Evolutionary conservation across 2,113 vertebrate genomes (phyloP), one percentile per base, ranked within the genome.

Genomic region (Micronycteris hirsuta): DNA sequence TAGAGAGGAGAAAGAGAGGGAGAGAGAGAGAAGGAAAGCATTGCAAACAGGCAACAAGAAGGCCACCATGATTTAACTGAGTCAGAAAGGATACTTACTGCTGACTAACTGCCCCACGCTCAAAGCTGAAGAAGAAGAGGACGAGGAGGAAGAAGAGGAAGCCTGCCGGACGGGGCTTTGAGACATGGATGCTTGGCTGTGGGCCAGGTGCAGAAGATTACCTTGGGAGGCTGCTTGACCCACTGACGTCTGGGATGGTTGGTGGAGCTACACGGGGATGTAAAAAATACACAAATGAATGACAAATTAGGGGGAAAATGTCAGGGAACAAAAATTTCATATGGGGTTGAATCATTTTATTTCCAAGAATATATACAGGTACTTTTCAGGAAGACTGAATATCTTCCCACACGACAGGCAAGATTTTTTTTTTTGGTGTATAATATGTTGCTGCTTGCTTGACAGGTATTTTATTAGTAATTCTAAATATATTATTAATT

Each of bases 21-120:
- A 63, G 36, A 73, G 4, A 65, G 61, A 97, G 36, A 90, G 92
- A 89, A 56, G 58, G 92, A 61, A 67, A 22, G 63, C 88, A 87
- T 91, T 97, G 96, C 92, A 94, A 94, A 95, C 20, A 97, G 61
- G 73, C 58, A 94, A 78, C 5, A 70, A 68, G 56, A 71, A 95
- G 52, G 68, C 73, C 82, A 86, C n/a, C 56, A 36, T n/a, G 89
- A 63, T 43, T 86, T 78, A 93, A 96, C 49, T 8, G 85, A 98
- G 96, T 74, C 96, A 98, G 97, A 97, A 93, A 89, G 93, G 94
- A 98, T 98, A 99, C 99, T 99, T 99, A 99, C 99, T 99, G 99
- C 99, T 99, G 98, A 99, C 99, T 98, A 99, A 99, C 99, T 99
- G 99, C 93, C 99, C 99, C 98, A 99, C 99, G 96, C 99, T 99